Evolutionary conservation across 1,140 invertebrate species (phyloP).

Genomic region (Apis dorsata): DNA sequence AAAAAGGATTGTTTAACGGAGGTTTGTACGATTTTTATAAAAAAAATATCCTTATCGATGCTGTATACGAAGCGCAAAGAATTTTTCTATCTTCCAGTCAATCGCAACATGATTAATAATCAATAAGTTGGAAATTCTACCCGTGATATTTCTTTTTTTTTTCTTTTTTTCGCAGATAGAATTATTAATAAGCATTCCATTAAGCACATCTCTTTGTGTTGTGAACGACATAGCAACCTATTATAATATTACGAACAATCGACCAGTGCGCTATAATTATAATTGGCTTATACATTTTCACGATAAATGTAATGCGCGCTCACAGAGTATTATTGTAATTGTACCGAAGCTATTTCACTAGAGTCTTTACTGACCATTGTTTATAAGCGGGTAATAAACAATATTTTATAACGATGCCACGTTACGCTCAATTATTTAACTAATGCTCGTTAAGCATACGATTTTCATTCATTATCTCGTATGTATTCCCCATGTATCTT

Average conservation of each 20-base stretch:
- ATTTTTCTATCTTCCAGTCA: not conserved
- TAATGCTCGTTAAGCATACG: constrained; percentile 18
- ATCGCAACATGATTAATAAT: constrained; percentile 1
- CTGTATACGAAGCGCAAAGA: too few relatives aligned
- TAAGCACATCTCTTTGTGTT: constrained; percentile 10
- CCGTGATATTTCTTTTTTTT: not conserved
- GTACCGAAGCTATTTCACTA: constrained; percentile 46
- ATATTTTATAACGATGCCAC: constrained; percentile 54
- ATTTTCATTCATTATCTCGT: constrained; percentile 29
- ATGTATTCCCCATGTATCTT: not conserved
- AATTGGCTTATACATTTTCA: constrained; percentile 60
- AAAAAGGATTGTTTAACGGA: too few relatives aligned
- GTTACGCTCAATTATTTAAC: constrained; percentile 43
- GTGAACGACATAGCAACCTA: constrained; percentile 47
- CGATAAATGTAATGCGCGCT: constrained; percentile 61
- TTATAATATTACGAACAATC: constrained; percentile 58
- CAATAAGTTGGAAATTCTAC: constrained; percentile 21
- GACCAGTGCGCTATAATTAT: constrained; percentile 54
- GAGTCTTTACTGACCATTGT: constrained; percentile 63
- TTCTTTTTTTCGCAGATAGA: not conserved
- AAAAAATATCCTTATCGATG: too few relatives aligned
- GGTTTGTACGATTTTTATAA: too few relatives aligned
- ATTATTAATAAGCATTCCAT: constrained; percentile 41
- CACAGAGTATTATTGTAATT: constrained; percentile 53
- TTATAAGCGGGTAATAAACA: constrained; percentile 63